Conservation (phyloP, 2,113 vertebrate genomes). For the Macroglossus sobrinus region DNA sequence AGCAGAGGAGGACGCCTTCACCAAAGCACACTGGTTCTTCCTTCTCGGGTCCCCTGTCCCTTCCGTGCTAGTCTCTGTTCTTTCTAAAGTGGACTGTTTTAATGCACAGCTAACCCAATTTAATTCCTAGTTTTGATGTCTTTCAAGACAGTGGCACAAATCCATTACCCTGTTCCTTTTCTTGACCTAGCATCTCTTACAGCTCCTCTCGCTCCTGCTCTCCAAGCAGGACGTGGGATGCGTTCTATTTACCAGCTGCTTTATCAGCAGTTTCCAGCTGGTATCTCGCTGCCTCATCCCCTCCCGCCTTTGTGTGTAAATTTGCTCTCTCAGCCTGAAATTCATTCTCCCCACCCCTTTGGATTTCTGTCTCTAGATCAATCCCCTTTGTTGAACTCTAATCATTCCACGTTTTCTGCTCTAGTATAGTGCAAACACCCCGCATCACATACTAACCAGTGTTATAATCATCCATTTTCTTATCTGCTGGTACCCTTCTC, state of each 20-base stretch:
- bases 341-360: too few species aligned
- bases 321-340: neutral
- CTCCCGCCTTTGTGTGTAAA: neutral
- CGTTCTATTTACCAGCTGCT: neutral
- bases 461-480: neutral
- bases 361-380: neutral
- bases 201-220: accelerated
- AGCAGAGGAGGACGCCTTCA: neutral
- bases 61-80: accelerated
- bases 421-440: neutral
- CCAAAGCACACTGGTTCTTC: accelerated
- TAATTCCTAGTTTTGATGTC: neutral
- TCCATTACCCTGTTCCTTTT: neutral
- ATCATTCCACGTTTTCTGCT: neutral
- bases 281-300: accelerated
- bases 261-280: neutral
- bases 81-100: accelerated
- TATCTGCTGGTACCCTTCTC: too few species aligned
- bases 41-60: neutral
- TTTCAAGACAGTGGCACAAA: neutral
- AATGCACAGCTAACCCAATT: neutral
- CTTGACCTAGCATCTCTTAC: too few species aligned
- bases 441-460: too few species aligned
- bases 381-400: neutral
- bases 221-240: accelerated